Conservation (phyloP, 2,113 vertebrate species). For the Siphamia tubifer region DNA sequence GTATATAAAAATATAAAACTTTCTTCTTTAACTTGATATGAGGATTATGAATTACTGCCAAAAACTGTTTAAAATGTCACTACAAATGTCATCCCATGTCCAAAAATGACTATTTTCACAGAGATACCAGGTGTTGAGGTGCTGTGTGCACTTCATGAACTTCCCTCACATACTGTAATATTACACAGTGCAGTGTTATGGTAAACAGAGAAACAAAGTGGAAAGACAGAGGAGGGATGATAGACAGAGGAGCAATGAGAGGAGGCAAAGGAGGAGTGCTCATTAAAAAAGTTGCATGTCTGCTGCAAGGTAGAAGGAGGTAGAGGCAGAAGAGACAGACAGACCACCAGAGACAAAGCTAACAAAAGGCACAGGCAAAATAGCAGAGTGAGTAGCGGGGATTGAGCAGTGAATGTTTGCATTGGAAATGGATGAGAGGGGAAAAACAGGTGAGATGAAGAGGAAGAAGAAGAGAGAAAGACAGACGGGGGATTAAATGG, state of each 20-base stretch:
- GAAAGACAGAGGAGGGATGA: slow-evolving; percentile 22
- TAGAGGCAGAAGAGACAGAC: slow-evolving; percentile 38
- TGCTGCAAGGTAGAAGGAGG: slow-evolving; percentile 12
- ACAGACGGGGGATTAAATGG: slow-evolving; percentile 53
- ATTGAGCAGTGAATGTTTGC: slow-evolving; percentile 43
- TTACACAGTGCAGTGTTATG: neutral
- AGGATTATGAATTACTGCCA: no score
- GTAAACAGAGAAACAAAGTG: slow-evolving; percentile 11
- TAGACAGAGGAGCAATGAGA: slow-evolving; percentile 11
- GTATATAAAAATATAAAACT: no score
- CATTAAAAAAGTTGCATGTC: slow-evolving; percentile 52
- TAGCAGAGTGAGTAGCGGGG: slow-evolving; percentile 20
- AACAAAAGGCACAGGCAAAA: slow-evolving; percentile 45
- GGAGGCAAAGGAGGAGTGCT: slow-evolving; percentile 32
- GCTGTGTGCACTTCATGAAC: no score
- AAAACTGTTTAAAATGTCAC: no score
- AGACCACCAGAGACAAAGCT: slow-evolving; percentile 61
- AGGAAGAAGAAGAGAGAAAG: neutral
- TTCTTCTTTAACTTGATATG: no score
- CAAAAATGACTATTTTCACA: no score
- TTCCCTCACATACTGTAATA: slow-evolving; percentile 4
- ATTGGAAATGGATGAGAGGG: slow-evolving; percentile 9
- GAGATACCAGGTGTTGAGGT: slow-evolving; percentile 15
- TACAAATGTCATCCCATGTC: no score
- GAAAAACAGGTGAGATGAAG: slow-evolving; percentile 27